These are phyloP conservation scores for Halcyon senegalensis DNA, from an alignment of 2,113 vertebrate species.

Conservation along the genomic window DNA sequence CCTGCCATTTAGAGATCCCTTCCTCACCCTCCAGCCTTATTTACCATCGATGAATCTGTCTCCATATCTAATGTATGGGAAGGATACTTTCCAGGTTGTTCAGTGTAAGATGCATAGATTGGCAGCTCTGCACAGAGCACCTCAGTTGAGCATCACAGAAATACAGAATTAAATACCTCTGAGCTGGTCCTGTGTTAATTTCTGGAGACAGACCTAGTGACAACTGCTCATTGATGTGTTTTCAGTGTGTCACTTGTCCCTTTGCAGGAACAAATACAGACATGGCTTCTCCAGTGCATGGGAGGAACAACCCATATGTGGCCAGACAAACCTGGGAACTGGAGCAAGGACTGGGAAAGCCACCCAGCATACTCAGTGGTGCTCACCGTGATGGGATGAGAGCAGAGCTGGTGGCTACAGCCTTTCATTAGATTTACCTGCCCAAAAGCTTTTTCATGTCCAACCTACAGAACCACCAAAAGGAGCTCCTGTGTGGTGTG, in stretches of 20 bases:
- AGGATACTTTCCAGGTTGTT: not conserved
- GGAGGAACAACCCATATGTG: not conserved
- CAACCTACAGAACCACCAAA: not conserved
- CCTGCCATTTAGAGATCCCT: not conserved
- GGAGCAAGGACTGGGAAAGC: not conserved
- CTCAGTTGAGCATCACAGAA: not conserved
- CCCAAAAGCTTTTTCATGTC: not conserved
- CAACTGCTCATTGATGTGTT: not conserved
- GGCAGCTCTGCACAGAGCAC: not conserved
- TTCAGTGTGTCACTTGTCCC: not conserved
- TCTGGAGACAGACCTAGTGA: not conserved
- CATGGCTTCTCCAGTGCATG: not conserved
- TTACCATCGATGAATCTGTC: not conserved
- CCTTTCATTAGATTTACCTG: not conserved
- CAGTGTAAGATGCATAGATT: not conserved
- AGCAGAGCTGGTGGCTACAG: not conserved
- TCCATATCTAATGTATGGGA: not conserved
- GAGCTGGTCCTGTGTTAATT: not conserved
- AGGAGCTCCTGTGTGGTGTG: not conserved
- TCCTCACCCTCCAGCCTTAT: not conserved
- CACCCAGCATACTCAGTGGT: fast-evolving
- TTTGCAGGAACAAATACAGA: not conserved
- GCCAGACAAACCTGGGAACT: not conserved
- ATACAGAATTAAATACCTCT: not conserved
- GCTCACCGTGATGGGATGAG: not conserved